Percentiles rank a stretch among this genome's conserved stretches.
Conservation (phyloP, 2,797 vertebrate genomes). For the Pangasius djambal region DNA sequence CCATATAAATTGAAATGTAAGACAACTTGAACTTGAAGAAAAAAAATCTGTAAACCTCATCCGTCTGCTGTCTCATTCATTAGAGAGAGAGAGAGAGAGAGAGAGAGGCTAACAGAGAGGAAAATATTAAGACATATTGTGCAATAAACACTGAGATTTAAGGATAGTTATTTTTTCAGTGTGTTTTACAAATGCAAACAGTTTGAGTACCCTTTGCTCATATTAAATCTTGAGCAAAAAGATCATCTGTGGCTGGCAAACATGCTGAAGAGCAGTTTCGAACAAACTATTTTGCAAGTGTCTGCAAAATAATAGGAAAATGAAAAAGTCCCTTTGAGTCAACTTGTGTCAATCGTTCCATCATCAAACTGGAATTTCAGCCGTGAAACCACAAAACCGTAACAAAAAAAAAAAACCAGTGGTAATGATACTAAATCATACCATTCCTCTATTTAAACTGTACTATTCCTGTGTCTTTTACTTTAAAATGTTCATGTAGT, state of each 20-base stretch:
- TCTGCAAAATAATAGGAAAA: constrained; percentile 16
- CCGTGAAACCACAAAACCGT: background rate
- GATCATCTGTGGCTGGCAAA: background rate
- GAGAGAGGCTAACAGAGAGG: background rate
- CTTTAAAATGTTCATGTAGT: background rate
- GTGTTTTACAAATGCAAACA: background rate
- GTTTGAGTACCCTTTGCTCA: background rate
- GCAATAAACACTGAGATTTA: background rate
- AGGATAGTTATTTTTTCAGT: background rate
- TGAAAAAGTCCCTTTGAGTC: background rate
- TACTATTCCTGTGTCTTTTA: background rate
- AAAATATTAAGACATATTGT: background rate
- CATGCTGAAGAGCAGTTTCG: background rate
- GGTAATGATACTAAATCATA: background rate
- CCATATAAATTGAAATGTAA: background rate
- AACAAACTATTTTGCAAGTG: background rate
- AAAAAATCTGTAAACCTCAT: background rate
- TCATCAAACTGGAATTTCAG: constrained; percentile 14
- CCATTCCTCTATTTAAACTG: background rate
- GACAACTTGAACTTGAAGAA: background rate
- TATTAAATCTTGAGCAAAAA: background rate
- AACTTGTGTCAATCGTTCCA: background rate
- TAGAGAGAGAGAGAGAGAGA: background rate
- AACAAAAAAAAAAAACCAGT: background rate
- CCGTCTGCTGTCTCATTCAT: background rate